A percentile compares a stretch with the other conserved stretches of the same genome.
Evolutionary conservation across 1,140 invertebrate genomes (phyloP).

Genomic region (Leptinotarsa undecemlineata): DNA sequence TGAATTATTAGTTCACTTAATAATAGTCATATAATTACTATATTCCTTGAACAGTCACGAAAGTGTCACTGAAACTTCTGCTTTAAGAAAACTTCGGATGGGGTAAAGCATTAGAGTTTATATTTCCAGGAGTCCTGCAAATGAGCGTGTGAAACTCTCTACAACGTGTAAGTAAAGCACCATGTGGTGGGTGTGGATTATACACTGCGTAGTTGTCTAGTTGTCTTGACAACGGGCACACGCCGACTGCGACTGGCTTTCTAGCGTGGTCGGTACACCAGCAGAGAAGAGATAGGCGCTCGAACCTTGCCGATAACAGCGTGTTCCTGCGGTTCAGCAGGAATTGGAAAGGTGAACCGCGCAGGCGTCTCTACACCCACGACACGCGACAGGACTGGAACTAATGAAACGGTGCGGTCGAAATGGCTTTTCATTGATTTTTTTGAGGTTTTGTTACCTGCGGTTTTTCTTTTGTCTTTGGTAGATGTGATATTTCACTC

Average conservation of each 20-base stretch:
- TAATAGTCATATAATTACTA: too few species aligned
- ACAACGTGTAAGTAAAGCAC: slow-evolving; percentile 29
- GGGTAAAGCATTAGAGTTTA: slow-evolving; percentile 8
- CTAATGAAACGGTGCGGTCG: slow-evolving; percentile 45
- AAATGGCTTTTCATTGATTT: slow-evolving; percentile 38
- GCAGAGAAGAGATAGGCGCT: slow-evolving; percentile 10
- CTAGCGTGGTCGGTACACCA: slow-evolving; percentile 26
- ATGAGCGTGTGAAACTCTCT: not conserved
- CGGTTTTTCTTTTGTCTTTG: slow-evolving; percentile 13
- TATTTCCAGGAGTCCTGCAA: not conserved
- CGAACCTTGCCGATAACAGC: not conserved
- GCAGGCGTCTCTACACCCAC: slow-evolving; percentile 48
- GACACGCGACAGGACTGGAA: slow-evolving; percentile 44
- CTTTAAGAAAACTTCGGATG: slow-evolving; percentile 8
- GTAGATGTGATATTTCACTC: too few species aligned
- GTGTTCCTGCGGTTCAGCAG: slow-evolving; percentile 30
- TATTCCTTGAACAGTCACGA: slow-evolving; percentile 12
- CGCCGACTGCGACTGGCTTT: slow-evolving; percentile 41
- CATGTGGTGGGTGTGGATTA: slow-evolving; percentile 44
- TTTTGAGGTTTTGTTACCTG: slow-evolving; percentile 14
- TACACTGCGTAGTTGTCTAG: slow-evolving; percentile 40
- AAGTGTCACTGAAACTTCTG: slow-evolving; percentile 25
- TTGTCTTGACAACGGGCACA: slow-evolving; percentile 48
- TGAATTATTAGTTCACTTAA: not conserved
- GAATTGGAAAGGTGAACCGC: slow-evolving; percentile 37